Evolutionary conservation across 2,888 invertebrate genomes (phyloP).

Genomic region (Oscheius sp.): DNA sequence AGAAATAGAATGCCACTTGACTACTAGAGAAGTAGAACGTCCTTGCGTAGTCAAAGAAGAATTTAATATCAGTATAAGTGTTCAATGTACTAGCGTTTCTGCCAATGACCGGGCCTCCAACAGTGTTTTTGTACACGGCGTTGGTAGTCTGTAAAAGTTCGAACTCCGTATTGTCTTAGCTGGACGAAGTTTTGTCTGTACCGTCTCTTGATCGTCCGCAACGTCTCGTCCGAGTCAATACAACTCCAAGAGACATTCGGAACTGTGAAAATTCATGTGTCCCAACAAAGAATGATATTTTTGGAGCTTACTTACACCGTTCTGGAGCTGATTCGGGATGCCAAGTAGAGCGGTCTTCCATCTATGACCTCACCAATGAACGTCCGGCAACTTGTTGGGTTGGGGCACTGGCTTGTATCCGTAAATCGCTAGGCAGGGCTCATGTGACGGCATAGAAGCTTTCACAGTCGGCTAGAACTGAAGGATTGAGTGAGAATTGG

Average conservation of each 20-base stretch:
- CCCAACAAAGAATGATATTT: too few relatives aligned
- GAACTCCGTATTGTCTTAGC: not conserved
- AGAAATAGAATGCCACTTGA: not conserved
- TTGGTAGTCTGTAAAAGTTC: not conserved
- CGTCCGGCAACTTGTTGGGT: not conserved
- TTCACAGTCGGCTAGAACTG: not conserved
- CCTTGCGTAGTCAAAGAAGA: not conserved
- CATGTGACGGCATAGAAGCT: not conserved
- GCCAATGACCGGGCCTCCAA: not conserved
- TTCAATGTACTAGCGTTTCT: not conserved
- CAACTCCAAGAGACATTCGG: too few relatives aligned
- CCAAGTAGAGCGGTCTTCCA: conserved; percentile 3
- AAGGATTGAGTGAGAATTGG: not conserved
- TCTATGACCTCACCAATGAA: not conserved
- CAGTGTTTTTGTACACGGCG: not conserved
- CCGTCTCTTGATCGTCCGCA: too few relatives aligned
- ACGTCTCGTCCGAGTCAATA: too few relatives aligned
- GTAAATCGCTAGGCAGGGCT: not conserved
- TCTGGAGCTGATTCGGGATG: not conserved
- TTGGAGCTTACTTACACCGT: not conserved
- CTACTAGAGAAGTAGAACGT: not conserved
- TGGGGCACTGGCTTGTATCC: not conserved
- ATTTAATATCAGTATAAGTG: not conserved
- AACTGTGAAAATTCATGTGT: too few relatives aligned
- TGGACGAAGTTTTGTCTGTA: too few relatives aligned